Percentiles rank a stretch among this genome's conserved stretches.
Evolutionary conservation across 2,888 invertebrate species (phyloP).

Genomic region (Ceraclea dissimilis): DNA sequence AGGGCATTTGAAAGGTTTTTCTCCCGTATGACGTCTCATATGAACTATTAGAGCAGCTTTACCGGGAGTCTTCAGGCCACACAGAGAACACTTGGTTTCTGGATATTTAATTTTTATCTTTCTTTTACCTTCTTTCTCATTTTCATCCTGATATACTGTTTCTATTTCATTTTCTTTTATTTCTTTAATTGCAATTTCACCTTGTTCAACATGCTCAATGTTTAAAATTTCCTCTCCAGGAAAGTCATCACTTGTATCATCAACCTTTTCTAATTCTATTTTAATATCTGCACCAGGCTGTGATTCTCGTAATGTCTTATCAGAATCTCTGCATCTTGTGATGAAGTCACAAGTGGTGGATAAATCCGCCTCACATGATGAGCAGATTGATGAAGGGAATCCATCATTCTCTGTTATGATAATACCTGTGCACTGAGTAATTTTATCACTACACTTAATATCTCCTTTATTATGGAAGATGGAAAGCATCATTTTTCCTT

Average conservation of each 20-base stretch:
- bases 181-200: not conserved
- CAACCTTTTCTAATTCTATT: slow-evolving; percentile 6
- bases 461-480: slow-evolving; percentile 6
- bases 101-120: slow-evolving; percentile 1
- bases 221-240: slow-evolving; percentile 3
- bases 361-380: slow-evolving; percentile 7
- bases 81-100: slow-evolving; percentile 9
- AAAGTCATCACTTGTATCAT: not conserved
- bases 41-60: slow-evolving; percentile 18
- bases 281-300: not conserved
- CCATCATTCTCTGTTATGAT: slow-evolving; percentile 4
- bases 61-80: slow-evolving; percentile 9
- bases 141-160: not conserved
- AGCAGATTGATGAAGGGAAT: slow-evolving; percentile 11
- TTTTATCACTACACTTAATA: slow-evolving; percentile 10
- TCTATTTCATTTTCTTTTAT: not conserved
- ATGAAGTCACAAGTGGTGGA: slow-evolving; percentile 13
- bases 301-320: not conserved
- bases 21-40: slow-evolving; percentile 20
- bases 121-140: slow-evolving; percentile 4
- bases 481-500: not conserved
- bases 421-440: slow-evolving; percentile 8
- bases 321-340: slow-evolving; percentile 9
- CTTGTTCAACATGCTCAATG: not conserved
- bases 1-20: slow-evolving; percentile 30